Evolutionary conservation across 2,797 vertebrate genomes (phyloP).

Genomic region (Brotula barbata): DNA sequence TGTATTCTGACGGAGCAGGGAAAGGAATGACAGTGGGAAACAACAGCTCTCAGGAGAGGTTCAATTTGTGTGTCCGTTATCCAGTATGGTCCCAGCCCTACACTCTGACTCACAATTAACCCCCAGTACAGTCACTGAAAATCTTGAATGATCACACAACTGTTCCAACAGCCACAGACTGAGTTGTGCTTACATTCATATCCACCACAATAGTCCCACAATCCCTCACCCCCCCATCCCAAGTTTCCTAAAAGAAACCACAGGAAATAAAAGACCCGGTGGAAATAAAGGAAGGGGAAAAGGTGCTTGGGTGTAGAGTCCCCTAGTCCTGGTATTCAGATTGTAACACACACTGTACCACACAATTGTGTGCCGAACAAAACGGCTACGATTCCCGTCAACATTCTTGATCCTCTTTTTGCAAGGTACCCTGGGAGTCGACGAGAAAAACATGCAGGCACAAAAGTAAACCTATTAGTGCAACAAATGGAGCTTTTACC

Average conservation of each 20-base stretch:
- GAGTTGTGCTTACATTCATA: slow-evolving; percentile 40
- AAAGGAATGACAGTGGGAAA: slow-evolving; percentile 36
- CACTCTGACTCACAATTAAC: slow-evolving; percentile 54
- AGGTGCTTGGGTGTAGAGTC: slow-evolving; percentile 50
- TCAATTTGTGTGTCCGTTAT: slow-evolving; percentile 47
- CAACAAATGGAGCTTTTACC: slow-evolving; percentile 73
- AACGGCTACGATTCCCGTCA: slow-evolving; percentile 58
- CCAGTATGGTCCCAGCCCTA: slow-evolving; percentile 24
- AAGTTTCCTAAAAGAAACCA: slow-evolving; percentile 42
- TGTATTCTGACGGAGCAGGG: slow-evolving; percentile 17
- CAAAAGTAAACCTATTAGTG: slow-evolving; percentile 78
- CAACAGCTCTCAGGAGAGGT: slow-evolving; percentile 19
- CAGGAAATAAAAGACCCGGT: slow-evolving; percentile 28
- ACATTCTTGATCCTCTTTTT: slow-evolving; percentile 54
- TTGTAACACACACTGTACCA: slow-evolving; percentile 45
- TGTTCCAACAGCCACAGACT: slow-evolving; percentile 29
- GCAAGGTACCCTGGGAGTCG: slow-evolving; percentile 48
- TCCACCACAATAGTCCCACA: slow-evolving; percentile 45
- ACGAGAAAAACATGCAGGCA: slow-evolving; percentile 63
- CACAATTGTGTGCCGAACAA: slow-evolving; percentile 44
- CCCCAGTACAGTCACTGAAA: slow-evolving; percentile 30
- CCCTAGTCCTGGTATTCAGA: slow-evolving; percentile 42
- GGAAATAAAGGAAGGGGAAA: slow-evolving; percentile 50
- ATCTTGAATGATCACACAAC: slow-evolving; percentile 39
- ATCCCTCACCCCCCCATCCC: slow-evolving; percentile 40